Conservation (phyloP, 2,797 vertebrate species). For the Smutsia gigantea region DNA sequence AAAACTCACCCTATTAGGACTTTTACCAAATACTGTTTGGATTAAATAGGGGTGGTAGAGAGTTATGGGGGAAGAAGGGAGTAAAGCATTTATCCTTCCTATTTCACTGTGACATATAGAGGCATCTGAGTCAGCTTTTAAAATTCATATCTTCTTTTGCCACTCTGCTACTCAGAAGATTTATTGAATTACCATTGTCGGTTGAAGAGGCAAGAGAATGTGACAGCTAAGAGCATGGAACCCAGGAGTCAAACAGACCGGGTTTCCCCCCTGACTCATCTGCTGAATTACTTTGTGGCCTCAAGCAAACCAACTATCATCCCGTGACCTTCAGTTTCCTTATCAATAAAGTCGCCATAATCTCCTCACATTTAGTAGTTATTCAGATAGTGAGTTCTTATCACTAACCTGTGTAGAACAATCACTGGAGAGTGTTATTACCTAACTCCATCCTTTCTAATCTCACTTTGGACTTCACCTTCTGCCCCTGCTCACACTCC, state of each 20-base stretch:
- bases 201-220: background rate
- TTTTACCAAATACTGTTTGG: background rate
- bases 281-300: background rate
- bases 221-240: background rate
- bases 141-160: background rate
- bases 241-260: background rate
- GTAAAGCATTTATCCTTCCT: background rate
- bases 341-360: background rate
- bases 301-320: background rate
- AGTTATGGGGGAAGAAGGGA: background rate
- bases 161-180: background rate
- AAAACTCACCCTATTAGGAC: background rate
- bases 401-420: background rate
- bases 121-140: background rate
- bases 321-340: background rate
- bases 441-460: background rate
- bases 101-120: background rate
- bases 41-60: background rate
- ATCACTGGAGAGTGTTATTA: background rate
- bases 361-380: background rate
- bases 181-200: background rate
- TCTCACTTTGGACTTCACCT: background rate
- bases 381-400: background rate
- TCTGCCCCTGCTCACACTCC: background rate
- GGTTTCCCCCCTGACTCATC: background rate